These are phyloP conservation scores for Macropis europaea DNA, from an alignment of 2,888 invertebrate genomes.

Conservation along the genomic window DNA sequence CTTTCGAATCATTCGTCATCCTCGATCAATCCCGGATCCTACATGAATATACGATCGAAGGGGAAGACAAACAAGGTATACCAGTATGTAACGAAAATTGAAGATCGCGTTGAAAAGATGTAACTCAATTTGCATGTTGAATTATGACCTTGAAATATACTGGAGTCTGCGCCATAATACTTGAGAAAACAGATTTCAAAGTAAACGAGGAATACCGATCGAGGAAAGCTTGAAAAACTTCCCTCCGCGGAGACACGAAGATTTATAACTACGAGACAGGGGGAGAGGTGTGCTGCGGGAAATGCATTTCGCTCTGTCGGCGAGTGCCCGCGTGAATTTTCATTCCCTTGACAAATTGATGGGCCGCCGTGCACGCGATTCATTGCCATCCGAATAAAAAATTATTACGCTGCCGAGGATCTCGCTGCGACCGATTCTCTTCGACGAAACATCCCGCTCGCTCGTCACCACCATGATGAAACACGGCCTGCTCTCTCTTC, in stretches of 20 bases:
- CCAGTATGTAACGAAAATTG: too few species aligned
- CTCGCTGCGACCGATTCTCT: neutral
- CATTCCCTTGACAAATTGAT: conserved; percentile 24
- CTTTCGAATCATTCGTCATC: too few species aligned
- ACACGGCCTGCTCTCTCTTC: neutral
- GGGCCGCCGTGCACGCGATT: conserved; percentile 13
- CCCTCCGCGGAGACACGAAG: conserved; percentile 4
- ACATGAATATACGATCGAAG: too few species aligned
- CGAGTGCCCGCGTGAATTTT: conserved; percentile 16
- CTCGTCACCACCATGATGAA: neutral
- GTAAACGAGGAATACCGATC: neutral
- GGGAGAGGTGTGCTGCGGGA: neutral
- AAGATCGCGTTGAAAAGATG: too few species aligned
- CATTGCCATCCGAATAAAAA: conserved; percentile 7
- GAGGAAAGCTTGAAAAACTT: neutral
- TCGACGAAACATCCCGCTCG: neutral
- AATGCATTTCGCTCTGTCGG: neutral
- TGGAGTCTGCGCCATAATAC: too few species aligned
- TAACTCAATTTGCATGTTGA: too few species aligned
- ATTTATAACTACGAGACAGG: conserved; percentile 6
- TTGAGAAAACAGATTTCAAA: too few species aligned
- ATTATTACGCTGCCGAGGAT: neutral
- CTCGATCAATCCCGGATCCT: too few species aligned
- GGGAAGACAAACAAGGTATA: too few species aligned
- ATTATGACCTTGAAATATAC: too few species aligned